These are phyloP conservation scores for Folsomia candida DNA, from an alignment of 2,888 invertebrate species.

Conservation along the genomic window DNA sequence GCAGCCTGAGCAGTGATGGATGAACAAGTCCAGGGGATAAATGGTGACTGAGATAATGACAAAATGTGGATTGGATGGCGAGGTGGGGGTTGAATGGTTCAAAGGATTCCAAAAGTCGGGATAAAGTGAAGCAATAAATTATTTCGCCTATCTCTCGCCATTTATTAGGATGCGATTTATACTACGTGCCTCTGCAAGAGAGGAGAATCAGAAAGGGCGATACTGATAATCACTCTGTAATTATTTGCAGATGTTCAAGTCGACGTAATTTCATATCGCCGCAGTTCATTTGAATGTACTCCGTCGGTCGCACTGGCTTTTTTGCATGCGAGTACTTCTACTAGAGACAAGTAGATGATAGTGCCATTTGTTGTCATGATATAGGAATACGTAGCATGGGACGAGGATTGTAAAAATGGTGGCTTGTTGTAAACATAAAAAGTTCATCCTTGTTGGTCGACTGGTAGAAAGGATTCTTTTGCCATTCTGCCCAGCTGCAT, in stretches of 20 bases:
- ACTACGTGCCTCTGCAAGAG: too few relatives aligned
- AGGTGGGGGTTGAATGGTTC: background rate
- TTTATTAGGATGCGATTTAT: conserved; percentile 1
- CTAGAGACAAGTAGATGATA: background rate
- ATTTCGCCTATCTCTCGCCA: background rate
- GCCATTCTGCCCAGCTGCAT: conserved; percentile 18
- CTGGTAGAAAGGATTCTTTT: conserved; percentile 12
- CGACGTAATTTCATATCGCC: conserved; percentile 5
- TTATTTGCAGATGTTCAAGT: conserved; percentile 21
- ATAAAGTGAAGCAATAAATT: background rate
- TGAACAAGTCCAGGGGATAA: background rate
- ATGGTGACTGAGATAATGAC: background rate
- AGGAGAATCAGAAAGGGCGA: conserved; percentile 12
- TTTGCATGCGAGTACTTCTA: too few relatives aligned
- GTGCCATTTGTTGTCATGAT: conserved; percentile 1
- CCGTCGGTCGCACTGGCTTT: background rate
- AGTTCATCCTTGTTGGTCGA: conserved; percentile 17
- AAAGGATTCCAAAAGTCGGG: background rate
- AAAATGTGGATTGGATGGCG: background rate
- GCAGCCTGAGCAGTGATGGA: background rate
- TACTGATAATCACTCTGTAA: conserved; percentile 21
- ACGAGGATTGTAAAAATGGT: background rate
- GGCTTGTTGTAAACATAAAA: conserved; percentile 23
- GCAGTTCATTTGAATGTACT: background rate
- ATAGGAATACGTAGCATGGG: background rate